phyloP scores from a whole-genome alignment of 1,140 invertebrate genomes.

The Leptopilina clavipes region DNA sequence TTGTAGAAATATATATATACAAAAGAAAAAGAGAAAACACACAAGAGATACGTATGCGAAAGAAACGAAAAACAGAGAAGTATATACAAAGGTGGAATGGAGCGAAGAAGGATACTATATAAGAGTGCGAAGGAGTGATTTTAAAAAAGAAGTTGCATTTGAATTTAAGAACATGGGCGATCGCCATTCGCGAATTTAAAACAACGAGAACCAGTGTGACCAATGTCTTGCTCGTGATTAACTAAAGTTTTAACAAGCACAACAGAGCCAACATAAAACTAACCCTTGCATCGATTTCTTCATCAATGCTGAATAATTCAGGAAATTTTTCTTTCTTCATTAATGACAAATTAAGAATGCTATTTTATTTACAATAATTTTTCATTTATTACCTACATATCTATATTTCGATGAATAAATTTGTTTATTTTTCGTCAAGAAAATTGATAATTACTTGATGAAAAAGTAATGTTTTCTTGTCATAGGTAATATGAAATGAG shows the following conservation, averaged over 20 bases:
- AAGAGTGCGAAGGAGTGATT: constrained; percentile 37
- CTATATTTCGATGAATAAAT: too few relatives aligned
- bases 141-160: constrained; percentile 44
- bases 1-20: constrained; percentile 42
- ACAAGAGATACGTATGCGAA: constrained; percentile 36
- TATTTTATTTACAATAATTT: too few relatives aligned
- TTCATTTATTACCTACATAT: too few relatives aligned
- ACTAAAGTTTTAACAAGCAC: constrained; percentile 70
- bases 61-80: constrained; percentile 46
- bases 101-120: constrained; percentile 40
- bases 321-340: too few relatives aligned
- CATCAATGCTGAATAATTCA: not conserved
- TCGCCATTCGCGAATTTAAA: constrained; percentile 66
- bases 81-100: constrained; percentile 22
- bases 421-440: too few relatives aligned
- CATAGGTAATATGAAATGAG: too few relatives aligned
- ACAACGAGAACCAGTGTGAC: constrained; percentile 67
- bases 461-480: too few relatives aligned
- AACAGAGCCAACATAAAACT: constrained; percentile 40
- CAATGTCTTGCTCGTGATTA: constrained; percentile 69
- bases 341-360: too few relatives aligned
- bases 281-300: not conserved
- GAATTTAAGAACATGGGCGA: constrained; percentile 56
- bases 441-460: too few relatives aligned
- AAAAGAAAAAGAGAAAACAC: constrained; percentile 44